Evolutionary conservation across 2,888 invertebrate species (phyloP), one percentile per base, ranked within the genome.

Genomic region (Dermolepida albohirtum): DNA sequence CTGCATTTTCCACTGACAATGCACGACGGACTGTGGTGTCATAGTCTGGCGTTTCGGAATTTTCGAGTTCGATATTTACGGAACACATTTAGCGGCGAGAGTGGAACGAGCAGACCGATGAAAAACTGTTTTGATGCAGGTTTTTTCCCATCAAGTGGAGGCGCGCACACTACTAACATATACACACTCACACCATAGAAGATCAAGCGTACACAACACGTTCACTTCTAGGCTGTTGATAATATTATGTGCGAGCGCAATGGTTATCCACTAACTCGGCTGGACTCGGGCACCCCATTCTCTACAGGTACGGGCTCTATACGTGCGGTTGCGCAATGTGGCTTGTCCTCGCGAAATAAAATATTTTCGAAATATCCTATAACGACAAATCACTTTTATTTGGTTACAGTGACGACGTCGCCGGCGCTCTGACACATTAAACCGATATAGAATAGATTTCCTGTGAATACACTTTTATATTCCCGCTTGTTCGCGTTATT

Each of bases 291-390:
- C 72, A 72, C 72, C 72, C 72, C 71, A 71, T 71, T 69, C 70
- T 68, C 62, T 44, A 59, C 72, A 75, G 72, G 75, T 73, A 72
- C 71, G 69, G 66, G 59, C 40, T 43, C 69, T 34, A 34, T 55
- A 68, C 67, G 66, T 72, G 77, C 77, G 74, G 70, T 76, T 76
- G 77, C 77, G 77, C 77, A 72, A 72, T 70, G 65, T 71, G 68
- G 27, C 44, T 14, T 44, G 29, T 59, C 44, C 66, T 71, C 71
- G 72, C 72, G 75, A 76, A 74, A 70, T 71, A 70, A 70, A 74
- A 73, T 59, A 68, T 63, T 67, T 70, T 64, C 47, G 44, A 54
- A 57, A 49, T 57, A 47, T 63, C 43, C 64, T 70, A 55, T 10
- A 6, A 34, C 50, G 55, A 64, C 63, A 49, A 64, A 54, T 55